These are phyloP conservation scores for Peromyscus attwateri DNA, from an alignment of 2,797 vertebrate species.

Conservation along the genomic window DNA sequence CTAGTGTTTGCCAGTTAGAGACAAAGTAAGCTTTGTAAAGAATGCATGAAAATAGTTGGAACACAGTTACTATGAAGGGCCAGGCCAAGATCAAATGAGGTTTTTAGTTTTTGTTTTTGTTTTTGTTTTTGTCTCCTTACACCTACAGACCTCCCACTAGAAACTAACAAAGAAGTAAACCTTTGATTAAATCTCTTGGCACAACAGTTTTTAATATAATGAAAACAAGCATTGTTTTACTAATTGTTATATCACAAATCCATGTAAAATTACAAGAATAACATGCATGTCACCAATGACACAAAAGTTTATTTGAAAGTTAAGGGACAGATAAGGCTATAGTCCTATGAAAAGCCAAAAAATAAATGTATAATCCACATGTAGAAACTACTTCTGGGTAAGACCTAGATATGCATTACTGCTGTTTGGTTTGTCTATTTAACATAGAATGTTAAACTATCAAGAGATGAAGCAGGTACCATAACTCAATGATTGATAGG, in stretches of 20 bases:
- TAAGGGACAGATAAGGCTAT: background rate
- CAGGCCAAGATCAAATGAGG: slow-evolving; percentile 41
- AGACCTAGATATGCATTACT: background rate
- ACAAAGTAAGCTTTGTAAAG: slow-evolving; percentile 16
- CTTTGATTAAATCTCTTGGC: slow-evolving; percentile 17
- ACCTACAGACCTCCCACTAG: slow-evolving; percentile 21
- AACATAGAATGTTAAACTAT: background rate
- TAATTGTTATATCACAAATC: background rate
- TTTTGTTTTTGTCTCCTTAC: background rate
- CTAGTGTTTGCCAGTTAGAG: background rate
- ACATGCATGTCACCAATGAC: background rate
- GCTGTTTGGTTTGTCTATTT: background rate
- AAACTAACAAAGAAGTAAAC: slow-evolving; percentile 45
- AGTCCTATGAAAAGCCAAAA: background rate
- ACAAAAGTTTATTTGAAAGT: slow-evolving; percentile 26
- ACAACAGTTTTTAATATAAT: background rate
- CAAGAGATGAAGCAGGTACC: background rate
- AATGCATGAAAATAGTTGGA: slow-evolving; percentile 10
- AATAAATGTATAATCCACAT: background rate
- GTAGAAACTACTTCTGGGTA: background rate
- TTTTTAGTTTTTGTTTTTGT: background rate
- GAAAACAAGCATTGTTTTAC: slow-evolving; percentile 3
- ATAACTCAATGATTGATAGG: background rate
- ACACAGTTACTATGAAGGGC: background rate
- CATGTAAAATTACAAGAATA: background rate